Base-by-base conservation (phyloP, 2,113 vertebrate genomes). In the Corythornis cristatus region DNA sequence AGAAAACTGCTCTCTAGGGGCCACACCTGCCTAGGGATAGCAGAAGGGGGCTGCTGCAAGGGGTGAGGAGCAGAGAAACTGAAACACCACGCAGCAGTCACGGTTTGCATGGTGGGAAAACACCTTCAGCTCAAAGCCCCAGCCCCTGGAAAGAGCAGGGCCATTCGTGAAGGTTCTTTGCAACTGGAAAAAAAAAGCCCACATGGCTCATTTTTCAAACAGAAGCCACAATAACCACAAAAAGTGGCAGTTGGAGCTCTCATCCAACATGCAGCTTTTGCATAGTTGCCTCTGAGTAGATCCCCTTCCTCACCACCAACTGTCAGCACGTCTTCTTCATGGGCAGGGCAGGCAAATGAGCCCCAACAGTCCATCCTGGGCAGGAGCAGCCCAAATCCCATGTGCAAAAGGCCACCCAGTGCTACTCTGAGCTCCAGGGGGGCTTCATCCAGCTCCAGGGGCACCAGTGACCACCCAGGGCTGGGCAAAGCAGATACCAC, bases 1-100 rank as follows among this genome's bases (percentile, higher is more conserved):
- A 25, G 28, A 29, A 54, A 54, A 17, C 9, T 12, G 37, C 37
- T n/a, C 21, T 18, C 22, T 26, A 4, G 2, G 26, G 5, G 8
- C 17, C 22, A 3, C n/a, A 3, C 12, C 31, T 22, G 11, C 67
- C 11, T 22, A 23, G 14, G 40, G 6, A 6, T 1, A 6, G 53
- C 40, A 17, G 7, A 7, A 3, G 8, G 18, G 7, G 65, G 5
- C 28, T 1, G 19, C 25, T 20, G 4, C 13, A 11, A 2, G 11
- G 0, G 8, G 6, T 2, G 31, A 5, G 3, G 10, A 37, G 3
- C 0, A n/a, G 6, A 31, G 26, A 56, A 56, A 48, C 8, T 1
- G 6, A 12, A 62, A 19, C 0, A 1, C 14, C 8, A 3, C 25
- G 2, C 1, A 3, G 40, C 16, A 22, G 31, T 6, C 10, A 7